phyloP scores from a whole-genome alignment of 2,797 vertebrate species.

The Macrochelys suwanniensis region DNA sequence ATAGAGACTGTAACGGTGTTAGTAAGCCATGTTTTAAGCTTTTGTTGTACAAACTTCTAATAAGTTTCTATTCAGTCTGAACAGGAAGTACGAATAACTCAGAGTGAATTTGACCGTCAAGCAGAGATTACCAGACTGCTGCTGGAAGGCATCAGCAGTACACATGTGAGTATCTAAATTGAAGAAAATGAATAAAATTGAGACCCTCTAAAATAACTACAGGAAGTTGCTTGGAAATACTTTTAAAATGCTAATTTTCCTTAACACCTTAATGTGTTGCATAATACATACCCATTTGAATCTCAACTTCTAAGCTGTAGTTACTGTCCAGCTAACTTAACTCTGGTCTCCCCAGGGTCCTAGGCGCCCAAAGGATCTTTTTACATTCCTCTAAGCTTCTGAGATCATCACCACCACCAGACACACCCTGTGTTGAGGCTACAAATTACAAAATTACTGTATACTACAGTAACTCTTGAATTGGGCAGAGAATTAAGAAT shows the following conservation, averaged over 20 bases:
- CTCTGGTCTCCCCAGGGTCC: neutral
- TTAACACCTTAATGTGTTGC: neutral
- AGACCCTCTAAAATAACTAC: neutral
- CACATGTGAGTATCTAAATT: conserved; percentile 88
- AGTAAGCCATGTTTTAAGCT: neutral
- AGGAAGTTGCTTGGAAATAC: neutral
- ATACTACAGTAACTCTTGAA: neutral
- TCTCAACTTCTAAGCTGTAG: neutral
- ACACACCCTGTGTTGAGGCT: neutral
- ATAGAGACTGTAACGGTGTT: neutral
- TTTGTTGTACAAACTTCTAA: neutral
- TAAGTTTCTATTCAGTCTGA: conserved; percentile 86
- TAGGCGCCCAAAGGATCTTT: neutral
- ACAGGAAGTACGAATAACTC: conserved; percentile 96
- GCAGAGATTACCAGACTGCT: conserved; percentile 98
- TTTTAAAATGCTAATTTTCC: neutral
- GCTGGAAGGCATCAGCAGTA: conserved; percentile 97
- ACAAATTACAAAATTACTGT: neutral
- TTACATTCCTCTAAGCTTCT: neutral
- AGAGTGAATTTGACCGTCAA: conserved; percentile 98
- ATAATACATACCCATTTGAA: neutral
- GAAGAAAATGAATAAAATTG: neutral
- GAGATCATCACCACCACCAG: neutral
- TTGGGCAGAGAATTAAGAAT: neutral
- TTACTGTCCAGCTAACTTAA: neutral